phyloP scores from a whole-genome alignment of 2,113 vertebrate species.

The Aphyosemion australe region DNA sequence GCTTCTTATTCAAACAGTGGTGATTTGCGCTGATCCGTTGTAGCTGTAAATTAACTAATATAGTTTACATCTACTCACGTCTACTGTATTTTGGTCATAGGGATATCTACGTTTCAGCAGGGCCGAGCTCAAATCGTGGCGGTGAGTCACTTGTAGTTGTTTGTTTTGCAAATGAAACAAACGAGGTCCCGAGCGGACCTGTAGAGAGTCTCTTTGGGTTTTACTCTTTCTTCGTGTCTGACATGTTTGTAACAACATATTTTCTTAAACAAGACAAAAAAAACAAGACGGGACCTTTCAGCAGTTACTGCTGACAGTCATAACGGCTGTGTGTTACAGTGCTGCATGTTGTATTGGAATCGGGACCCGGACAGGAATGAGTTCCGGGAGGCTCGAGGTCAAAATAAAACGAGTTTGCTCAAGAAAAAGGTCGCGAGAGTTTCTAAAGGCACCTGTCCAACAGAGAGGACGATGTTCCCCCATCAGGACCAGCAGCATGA shows the following conservation, averaged over 20 bases:
- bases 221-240: too few relatives aligned
- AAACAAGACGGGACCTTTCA: too few relatives aligned
- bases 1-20: background rate
- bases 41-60: background rate
- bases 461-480: constrained; percentile 5
- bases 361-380: constrained; percentile 42
- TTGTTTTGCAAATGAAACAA: background rate
- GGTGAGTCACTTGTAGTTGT: background rate
- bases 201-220: too few relatives aligned
- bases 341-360: background rate
- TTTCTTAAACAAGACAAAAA: too few relatives aligned
- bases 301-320: too few relatives aligned
- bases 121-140: too few relatives aligned
- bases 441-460: constrained; percentile 51
- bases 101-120: background rate
- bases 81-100: background rate
- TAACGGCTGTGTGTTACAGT: background rate
- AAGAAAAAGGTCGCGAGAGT: constrained; percentile 68
- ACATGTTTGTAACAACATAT: too few relatives aligned
- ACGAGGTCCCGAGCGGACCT: background rate
- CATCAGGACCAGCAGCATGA: background rate
- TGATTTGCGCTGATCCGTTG: background rate
- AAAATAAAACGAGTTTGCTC: constrained; percentile 64
- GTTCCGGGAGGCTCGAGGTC: constrained; percentile 31
- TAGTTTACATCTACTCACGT: background rate